Conservation (phyloP, 2,113 vertebrate genomes). For the Polyodon spathula region DNA sequence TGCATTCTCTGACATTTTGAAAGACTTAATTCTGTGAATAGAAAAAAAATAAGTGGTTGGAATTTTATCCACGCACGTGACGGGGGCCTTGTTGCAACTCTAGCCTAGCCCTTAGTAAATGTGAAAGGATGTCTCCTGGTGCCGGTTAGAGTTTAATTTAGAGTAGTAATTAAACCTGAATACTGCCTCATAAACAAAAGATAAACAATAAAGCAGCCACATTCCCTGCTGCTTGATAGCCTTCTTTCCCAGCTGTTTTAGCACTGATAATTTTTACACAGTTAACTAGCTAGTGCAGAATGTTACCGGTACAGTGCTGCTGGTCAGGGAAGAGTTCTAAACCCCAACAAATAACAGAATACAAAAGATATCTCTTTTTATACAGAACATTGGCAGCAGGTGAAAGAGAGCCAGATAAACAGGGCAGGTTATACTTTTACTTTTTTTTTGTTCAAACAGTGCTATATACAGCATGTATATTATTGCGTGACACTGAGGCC, state of each 20-base stretch:
- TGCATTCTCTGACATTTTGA: no score
- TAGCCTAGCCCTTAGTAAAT: no score
- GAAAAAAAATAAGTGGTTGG: no score
- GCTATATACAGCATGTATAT: no score
- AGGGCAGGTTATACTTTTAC: no score
- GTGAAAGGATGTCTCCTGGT: constrained; percentile 81
- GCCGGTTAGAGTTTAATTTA: constrained; percentile 99
- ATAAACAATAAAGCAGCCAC: constrained; percentile 94
- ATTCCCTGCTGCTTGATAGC: constrained; percentile 94
- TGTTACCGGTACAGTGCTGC: constrained; percentile 49
- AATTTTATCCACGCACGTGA: no score
- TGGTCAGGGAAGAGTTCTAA: constrained; percentile 15
- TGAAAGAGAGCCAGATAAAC: no score
- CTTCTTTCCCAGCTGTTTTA: constrained; percentile 92
- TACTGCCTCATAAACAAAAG: constrained; percentile 99
- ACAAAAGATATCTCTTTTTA: constrained; percentile 26
- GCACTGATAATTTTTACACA: constrained; percentile 85
- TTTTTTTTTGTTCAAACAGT: no score
- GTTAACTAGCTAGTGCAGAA: constrained; percentile 63
- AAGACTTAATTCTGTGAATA: no score
- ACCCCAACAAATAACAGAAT: constrained; percentile 28
- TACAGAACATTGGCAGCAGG: constrained; percentile 17
- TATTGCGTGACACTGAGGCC: no score
- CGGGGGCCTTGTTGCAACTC: no score
- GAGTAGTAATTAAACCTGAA: constrained; percentile 98